These are phyloP conservation scores for Mellilla xanthometata DNA, from an alignment of 2,888 invertebrate genomes.

Conservation along the genomic window DNA sequence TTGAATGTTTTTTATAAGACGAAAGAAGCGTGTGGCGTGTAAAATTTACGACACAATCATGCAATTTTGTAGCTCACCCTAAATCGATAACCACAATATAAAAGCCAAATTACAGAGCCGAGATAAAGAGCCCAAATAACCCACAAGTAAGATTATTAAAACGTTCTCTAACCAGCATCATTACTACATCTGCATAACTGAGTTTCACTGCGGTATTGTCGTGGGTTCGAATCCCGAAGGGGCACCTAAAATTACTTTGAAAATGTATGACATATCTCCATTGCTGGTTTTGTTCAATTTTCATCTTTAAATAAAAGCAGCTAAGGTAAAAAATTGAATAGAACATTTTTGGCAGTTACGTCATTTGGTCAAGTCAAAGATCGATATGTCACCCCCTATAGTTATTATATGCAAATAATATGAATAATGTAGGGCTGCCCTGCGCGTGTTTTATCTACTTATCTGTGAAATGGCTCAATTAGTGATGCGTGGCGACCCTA, in stretches of 20 bases:
- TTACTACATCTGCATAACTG: constrained; percentile 74
- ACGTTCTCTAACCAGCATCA: constrained; percentile 54
- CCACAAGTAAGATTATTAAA: constrained; percentile 36
- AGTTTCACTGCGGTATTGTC: constrained; percentile 62
- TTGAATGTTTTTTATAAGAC: too few relatives aligned
- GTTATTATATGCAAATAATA: constrained; percentile 81
- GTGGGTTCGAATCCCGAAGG: constrained; percentile 57
- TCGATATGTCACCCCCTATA: constrained; percentile 64
- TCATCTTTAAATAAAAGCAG: too few relatives aligned
- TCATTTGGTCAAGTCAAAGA: constrained; percentile 23
- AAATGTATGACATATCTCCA: constrained; percentile 3
- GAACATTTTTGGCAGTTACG: constrained; percentile 7
- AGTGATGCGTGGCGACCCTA: constrained; percentile 57
- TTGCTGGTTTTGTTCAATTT: too few relatives aligned
- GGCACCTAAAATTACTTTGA: constrained; percentile 27
- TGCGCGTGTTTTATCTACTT: constrained; percentile 80
- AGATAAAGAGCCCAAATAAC: constrained; percentile 12
- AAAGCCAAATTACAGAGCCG: constrained; percentile 11
- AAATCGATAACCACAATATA: constrained; percentile 3
- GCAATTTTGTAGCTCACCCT: too few relatives aligned
- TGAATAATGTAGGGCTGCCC: constrained; percentile 74
- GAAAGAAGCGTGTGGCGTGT: too few relatives aligned
- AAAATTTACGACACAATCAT: too few relatives aligned
- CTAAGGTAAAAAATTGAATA: constrained; percentile 27
- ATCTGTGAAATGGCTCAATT: constrained; percentile 82